Base-by-base conservation (phyloP, 2,888 invertebrate species). In the Portevinia maculata region DNA sequence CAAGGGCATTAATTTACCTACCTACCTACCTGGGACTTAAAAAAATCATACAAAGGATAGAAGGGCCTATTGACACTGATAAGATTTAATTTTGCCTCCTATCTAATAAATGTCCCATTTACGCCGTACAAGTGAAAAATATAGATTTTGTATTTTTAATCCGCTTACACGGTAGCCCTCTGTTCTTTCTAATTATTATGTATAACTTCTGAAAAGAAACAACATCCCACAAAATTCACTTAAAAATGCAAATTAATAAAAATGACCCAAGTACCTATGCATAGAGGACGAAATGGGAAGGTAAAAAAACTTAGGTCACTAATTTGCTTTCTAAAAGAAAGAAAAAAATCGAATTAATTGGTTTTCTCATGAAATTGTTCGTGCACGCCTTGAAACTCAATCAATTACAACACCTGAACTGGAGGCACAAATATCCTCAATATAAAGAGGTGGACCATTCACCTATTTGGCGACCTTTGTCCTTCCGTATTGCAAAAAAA, bases 331-430 rank as follows among this genome's bases (percentile, higher is more conserved):
- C 8, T 28, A 1, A 37, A 13, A 46, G 5, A 15, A 44, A 53
- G 57, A 41, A 65, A 57, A 55, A 44, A 65, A 55, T 24, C 32
- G 24, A 65, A 74, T 75, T 76, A 81, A 81, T 81, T 81, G 70
- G 70, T 53, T 59, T 46, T 37, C 59, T 64, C 64, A 52, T 64
- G 37, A 46, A 69, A 70, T 65, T 24, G 15, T 9, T 34, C 32
- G 5, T 21, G 30, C 41, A 50, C 37, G 52, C 32, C 62, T 53
- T 41, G 17, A 52, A 75, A 64, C 59, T 69, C 81, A 70, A 83
- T 78, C 71, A 78, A 65, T 73, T 73, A 73, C 44, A 71, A 78
- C 55, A 83, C 71, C 83, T 83, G 78, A 76, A 78, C 65, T 44
- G 55, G 67, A 73, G 34, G 44, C 50, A 37, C 44, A 76, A 28